A percentile compares a stretch with the other conserved stretches of the same genome.
Conservation (phyloP, 2,113 vertebrate species). For the Bolborhynchus lineola region DNA sequence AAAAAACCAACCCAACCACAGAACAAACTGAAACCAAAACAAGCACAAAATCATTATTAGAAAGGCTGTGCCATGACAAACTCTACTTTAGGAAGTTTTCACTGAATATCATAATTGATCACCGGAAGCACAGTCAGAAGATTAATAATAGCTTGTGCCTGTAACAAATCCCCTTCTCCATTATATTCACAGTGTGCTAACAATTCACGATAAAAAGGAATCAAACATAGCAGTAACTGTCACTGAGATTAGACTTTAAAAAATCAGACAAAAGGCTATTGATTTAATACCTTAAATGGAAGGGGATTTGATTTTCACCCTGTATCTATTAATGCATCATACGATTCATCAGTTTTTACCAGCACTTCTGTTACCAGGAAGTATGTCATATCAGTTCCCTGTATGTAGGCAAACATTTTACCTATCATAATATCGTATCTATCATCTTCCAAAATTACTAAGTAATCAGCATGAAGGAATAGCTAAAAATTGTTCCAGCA, state of each 20-base stretch:
- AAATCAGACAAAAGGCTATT: constrained; percentile 30
- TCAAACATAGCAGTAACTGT: not conserved
- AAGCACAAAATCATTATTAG: not conserved
- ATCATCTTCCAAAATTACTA: not conserved
- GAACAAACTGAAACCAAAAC: not conserved
- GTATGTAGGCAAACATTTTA: not conserved
- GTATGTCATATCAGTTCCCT: not conserved
- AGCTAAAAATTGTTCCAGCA: not conserved
- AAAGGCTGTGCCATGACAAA: not conserved
- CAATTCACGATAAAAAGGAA: constrained; percentile 31
- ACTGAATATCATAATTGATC: not conserved
- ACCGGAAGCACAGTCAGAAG: not conserved
- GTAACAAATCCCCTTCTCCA: constrained; percentile 15
- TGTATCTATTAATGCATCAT: not conserved
- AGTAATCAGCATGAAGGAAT: not conserved
- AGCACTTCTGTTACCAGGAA: not conserved
- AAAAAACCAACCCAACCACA: not conserved
- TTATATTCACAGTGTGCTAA: not conserved
- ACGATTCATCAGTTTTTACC: not conserved
- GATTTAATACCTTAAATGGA: not conserved
- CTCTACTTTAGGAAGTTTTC: not conserved
- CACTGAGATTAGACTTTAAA: not conserved
- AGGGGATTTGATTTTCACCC: not conserved
- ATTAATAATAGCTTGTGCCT: not conserved
- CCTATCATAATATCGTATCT: not conserved